phyloP scores from a whole-genome alignment of 2,888 invertebrate genomes.

The Graphium colonna region DNA sequence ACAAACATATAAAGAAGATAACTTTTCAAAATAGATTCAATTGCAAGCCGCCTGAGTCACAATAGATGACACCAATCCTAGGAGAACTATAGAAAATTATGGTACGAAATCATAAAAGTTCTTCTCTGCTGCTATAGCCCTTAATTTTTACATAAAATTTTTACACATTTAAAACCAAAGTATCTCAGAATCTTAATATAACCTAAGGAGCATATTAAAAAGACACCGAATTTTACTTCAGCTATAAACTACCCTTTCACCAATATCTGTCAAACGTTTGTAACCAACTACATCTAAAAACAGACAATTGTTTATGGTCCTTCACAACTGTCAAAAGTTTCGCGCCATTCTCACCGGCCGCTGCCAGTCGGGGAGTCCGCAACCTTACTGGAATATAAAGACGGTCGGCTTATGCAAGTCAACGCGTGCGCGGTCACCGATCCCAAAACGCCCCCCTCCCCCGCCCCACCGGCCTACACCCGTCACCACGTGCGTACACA shows the following conservation, averaged over 20 bases:
- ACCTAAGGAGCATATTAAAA: background rate
- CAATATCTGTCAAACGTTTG: constrained; percentile 1
- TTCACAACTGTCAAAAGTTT: constrained; percentile 66
- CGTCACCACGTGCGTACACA: constrained; percentile 39
- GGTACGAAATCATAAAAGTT: no score
- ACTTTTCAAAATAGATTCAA: no score
- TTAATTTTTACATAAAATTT: no score
- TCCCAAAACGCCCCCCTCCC: constrained; percentile 42
- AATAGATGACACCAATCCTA: no score
- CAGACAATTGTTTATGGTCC: constrained; percentile 62
- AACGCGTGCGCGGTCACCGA: constrained; percentile 68
- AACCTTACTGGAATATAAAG: constrained; percentile 69
- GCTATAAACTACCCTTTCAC: background rate
- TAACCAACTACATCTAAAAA: constrained; percentile 38
- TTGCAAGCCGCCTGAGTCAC: no score
- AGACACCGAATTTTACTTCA: background rate
- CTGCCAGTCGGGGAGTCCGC: constrained; percentile 62
- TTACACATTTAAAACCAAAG: background rate
- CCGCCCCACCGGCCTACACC: constrained; percentile 29
- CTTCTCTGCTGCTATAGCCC: no score
- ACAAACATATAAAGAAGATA: no score
- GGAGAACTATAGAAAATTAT: no score
- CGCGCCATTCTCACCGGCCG: constrained; percentile 64
- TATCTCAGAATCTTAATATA: background rate
- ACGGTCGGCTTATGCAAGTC: constrained; percentile 57